Evolutionary conservation across 1,140 invertebrate species (phyloP), one percentile per base, ranked within the genome.

Genomic region (Drosophila persimilis): DNA sequence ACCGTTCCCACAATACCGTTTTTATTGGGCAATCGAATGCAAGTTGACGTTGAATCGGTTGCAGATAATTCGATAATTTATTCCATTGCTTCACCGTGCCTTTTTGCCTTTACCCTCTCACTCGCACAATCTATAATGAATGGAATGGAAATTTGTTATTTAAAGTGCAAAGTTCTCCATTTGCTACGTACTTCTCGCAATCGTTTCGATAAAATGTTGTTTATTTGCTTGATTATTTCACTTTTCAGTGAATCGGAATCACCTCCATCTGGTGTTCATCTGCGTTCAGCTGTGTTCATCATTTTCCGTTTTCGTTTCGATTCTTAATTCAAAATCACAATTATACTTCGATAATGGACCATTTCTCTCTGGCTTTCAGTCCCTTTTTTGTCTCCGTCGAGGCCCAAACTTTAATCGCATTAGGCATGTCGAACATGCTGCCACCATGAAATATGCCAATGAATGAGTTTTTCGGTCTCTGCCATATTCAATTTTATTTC

Each of bases 381-480:
- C 15, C 39, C 22, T 46, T 65, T 61, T 62, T 57, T 13, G 35
- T 39, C 11, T 39, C 11, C 3, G 4, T 13, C 51, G 45, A 48
- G 48, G 43, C 45, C 39, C 59, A 54, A 66, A 78, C 64, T 56
- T 63, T 58, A 63, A 55, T 45, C 64, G 75, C 80, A 78, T 83
- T 83, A 69, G 59, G 45, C 63, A 63, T 73, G 51, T 76, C 55
- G 52, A 58, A 80, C 72, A 80, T 62, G 60, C 24, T 39, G n/a
- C 46, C 17, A 53, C 17, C 51, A 44, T 24, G 22, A 55, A 45
- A 65, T 72, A 60, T 61, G 61, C 51, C 58, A 71, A 43, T 57
- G 60, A 71, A 71, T 70, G 55, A 29, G 29, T 52, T 71, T 43
- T 54, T 62, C 35, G 35, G 35, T 41, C 24, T 31, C 35, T 9